Conservation (phyloP, 2,888 invertebrate species). For the Epistrophella euchroma region DNA sequence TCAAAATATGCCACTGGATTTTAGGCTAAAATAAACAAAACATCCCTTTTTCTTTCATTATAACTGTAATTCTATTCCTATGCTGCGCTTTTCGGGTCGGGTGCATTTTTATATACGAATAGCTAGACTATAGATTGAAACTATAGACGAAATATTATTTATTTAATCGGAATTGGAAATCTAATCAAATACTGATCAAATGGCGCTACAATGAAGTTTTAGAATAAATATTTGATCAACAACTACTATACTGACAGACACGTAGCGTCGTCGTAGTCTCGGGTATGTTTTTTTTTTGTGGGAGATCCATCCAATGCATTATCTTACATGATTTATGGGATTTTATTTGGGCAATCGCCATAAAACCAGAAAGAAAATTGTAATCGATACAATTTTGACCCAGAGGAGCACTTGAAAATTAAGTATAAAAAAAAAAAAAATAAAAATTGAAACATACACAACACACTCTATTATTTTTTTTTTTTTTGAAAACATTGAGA, state of each 20-base stretch:
- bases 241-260: neutral
- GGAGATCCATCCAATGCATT: slow-evolving; percentile 25
- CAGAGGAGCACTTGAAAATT: slow-evolving; percentile 38
- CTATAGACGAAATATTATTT: slow-evolving; percentile 48
- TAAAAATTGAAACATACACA: slow-evolving; percentile 3
- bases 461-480: neutral
- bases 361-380: slow-evolving; percentile 25
- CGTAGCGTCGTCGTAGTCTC: neutral
- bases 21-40: slow-evolving; percentile 69
- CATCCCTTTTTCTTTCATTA: slow-evolving; percentile 25
- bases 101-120: slow-evolving; percentile 29
- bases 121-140: neutral
- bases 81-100: slow-evolving; percentile 18
- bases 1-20: slow-evolving; percentile 74
- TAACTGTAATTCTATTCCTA: slow-evolving; percentile 1
- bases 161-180: slow-evolving; percentile 72
- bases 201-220: slow-evolving; percentile 75
- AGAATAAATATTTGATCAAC: slow-evolving; percentile 67
- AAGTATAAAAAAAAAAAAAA: neutral
- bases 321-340: slow-evolving; percentile 36
- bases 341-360: slow-evolving; percentile 33
- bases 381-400: slow-evolving; percentile 32
- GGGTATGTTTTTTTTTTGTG: slow-evolving; percentile 4
- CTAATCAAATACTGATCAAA: slow-evolving; percentile 76
- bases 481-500: slow-evolving; percentile 26